phyloP scores from a whole-genome alignment of 2,113 vertebrate species.

The Recurvirostra avosetta region DNA sequence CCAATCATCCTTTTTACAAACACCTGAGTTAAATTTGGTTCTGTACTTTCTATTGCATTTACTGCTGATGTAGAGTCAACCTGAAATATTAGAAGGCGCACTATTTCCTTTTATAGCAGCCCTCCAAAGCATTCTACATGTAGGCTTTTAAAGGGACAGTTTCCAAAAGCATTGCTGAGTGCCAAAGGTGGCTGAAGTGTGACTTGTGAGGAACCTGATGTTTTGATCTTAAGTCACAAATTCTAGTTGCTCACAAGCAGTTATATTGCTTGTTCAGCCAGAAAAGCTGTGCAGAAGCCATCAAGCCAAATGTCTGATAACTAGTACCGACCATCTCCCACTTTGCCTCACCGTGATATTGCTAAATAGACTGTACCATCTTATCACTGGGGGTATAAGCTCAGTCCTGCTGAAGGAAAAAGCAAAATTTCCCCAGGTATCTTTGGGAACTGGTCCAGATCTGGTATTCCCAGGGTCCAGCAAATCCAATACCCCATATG shows the following conservation, averaged over 20 bases:
- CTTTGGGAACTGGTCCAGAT: not conserved
- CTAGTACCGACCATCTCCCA: not conserved
- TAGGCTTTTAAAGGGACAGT: not conserved
- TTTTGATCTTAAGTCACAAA: not conserved
- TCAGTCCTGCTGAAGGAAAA: not conserved
- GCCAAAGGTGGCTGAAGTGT: not conserved
- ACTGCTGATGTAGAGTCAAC: not conserved
- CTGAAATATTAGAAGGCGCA: not conserved
- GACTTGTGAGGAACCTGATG: not conserved
- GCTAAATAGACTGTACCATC: not conserved
- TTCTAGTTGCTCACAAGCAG: not conserved
- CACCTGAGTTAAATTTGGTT: not conserved
- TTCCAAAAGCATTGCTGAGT: not conserved
- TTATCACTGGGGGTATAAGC: not conserved
- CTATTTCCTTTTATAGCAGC: not conserved
- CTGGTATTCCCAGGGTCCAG: not conserved
- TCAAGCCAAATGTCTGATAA: not conserved
- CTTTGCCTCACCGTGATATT: not conserved
- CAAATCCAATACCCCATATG: not conserved
- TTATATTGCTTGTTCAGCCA: not conserved
- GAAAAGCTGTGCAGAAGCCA: not conserved
- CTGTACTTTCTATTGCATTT: not conserved
- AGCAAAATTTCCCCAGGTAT: not conserved
- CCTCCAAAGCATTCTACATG: not conserved
- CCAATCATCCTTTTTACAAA: not conserved